Evolutionary conservation across 2,113 vertebrate species (phyloP), one percentile per base, ranked within the genome.

Genomic region (Cheirogaleus medius): DNA sequence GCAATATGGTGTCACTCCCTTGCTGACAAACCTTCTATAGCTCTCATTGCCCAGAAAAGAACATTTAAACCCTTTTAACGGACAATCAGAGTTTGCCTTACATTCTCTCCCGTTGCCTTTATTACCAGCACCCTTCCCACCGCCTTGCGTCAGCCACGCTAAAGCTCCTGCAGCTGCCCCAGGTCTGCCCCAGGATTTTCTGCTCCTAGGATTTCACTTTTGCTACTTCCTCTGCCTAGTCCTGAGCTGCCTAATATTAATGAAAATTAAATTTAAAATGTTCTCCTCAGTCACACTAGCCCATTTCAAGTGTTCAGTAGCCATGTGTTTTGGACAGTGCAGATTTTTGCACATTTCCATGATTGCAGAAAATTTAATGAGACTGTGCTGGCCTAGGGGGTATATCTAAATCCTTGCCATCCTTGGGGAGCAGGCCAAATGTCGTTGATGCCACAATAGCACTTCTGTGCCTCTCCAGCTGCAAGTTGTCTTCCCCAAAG

Each of bases 401-500:
- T 20, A 9, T 12, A 34, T 82, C 78, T 69, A 90, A 81, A 92
- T 34, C 71, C 63, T 54, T 32, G 39, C 39, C 56, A 54, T 63
- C 73, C 82, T 85, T 42, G 76, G 76, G 87, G 81, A 87, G 81
- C 39, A 56, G 42, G n/a, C 88, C 81, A 92, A 95, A 87, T 90
- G 91, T 87, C 80, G 32, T 29, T 21, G 37, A 69, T 1, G 37
- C 94, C 73, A 60, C 92, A 54, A 34, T 94, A 44, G 64, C 60
- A 95, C 76, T 90, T 95, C 56, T 85, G 76, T 42, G 85, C 52
- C 91, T 92, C 86, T 63, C 77, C 29, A 86, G 77, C 56, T 71
- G 76, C 58, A 71, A 84, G 42, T 76, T 74, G 74, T 87, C 49
- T 6, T 95, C 71, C 87, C 91, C 93, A 87, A 54, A 83, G 94